These are phyloP conservation scores for Diachasmimorpha longicaudata DNA, from an alignment of 1,140 invertebrate species.

Conservation along the genomic window DNA sequence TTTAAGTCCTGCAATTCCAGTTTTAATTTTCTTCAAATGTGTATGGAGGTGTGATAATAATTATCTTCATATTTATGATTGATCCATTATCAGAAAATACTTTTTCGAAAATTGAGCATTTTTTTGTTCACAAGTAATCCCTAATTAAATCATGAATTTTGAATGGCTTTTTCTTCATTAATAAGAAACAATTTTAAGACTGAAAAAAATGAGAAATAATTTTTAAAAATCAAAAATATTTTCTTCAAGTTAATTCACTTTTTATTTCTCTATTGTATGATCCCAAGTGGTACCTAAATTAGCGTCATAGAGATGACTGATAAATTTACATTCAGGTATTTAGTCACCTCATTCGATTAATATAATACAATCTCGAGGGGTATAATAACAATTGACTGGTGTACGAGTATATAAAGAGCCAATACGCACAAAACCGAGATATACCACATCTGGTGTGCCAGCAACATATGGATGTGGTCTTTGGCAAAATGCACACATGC, in stretches of 20 bases:
- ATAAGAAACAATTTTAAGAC: too few species aligned
- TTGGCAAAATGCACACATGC: constrained; percentile 15
- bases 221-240: too few species aligned
- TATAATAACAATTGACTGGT: constrained; percentile 38
- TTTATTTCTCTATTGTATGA: not conserved
- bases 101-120: too few species aligned
- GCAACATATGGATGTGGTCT: constrained; percentile 24
- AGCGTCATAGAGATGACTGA: not conserved
- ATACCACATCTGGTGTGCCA: constrained; percentile 17
- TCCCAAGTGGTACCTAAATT: not conserved
- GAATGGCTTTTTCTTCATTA: too few species aligned
- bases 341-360: constrained; percentile 45
- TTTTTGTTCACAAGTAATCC: too few species aligned
- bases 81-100: too few species aligned
- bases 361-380: constrained; percentile 40
- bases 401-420: constrained; percentile 7
- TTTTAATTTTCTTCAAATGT: too few species aligned
- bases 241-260: too few species aligned
- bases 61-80: too few species aligned
- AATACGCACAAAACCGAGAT: not conserved
- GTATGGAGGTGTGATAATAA: too few species aligned
- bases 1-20: too few species aligned
- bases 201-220: not conserved
- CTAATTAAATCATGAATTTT: too few species aligned
- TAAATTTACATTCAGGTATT: constrained; percentile 31